A percentile compares a stretch with the other conserved stretches of the same genome.
phyloP scores from a whole-genome alignment of 2,797 vertebrate genomes.

The Siniperca scherzeri region DNA sequence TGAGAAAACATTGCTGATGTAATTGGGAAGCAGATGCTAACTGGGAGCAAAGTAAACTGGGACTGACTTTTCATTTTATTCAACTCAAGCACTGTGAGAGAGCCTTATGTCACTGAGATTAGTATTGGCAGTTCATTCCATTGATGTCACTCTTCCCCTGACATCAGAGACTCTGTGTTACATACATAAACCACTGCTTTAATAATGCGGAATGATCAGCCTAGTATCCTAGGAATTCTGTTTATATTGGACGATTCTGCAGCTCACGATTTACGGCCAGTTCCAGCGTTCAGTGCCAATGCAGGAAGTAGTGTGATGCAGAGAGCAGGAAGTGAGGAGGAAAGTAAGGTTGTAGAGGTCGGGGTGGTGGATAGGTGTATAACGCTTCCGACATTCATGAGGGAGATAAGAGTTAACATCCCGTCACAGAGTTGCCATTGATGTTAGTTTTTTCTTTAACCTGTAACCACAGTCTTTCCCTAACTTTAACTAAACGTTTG shows the following conservation, averaged over 20 bases:
- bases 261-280: background rate
- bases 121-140: background rate
- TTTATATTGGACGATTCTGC: background rate
- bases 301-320: background rate
- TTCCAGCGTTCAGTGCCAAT: background rate
- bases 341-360: background rate
- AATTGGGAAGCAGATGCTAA: conserved; percentile 54
- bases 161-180: background rate
- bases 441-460: background rate
- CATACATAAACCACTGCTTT: background rate
- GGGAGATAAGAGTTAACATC: background rate
- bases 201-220: background rate
- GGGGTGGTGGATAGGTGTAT: background rate
- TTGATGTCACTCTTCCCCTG: background rate
- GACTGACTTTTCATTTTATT: conserved; percentile 33
- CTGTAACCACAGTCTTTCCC: no score
- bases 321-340: background rate
- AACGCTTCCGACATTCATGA: background rate
- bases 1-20: conserved; percentile 40
- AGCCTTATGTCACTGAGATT: conserved; percentile 37
- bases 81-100: conserved; percentile 39
- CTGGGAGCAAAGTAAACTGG: conserved; percentile 32
- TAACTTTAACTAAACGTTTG: no score
- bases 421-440: background rate
- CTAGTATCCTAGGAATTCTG: background rate